A percentile compares a stretch with the other conserved stretches of the same genome.
Conservation (phyloP, 2,113 vertebrate genomes). For the Tapirus terrestris region DNA sequence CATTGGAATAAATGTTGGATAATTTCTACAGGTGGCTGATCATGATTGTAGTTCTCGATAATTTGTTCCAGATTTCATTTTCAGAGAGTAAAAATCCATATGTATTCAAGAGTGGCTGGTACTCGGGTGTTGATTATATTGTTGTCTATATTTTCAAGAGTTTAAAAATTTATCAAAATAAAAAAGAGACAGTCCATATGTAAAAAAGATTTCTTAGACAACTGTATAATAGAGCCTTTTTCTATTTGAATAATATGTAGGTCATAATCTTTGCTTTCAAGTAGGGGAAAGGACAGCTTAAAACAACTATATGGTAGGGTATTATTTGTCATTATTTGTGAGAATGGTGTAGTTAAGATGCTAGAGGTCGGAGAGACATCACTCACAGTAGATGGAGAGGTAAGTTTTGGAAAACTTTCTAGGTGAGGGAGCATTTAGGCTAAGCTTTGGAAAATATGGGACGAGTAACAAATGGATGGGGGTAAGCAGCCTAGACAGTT, state of each 20-base stretch:
- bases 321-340: background rate
- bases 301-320: background rate
- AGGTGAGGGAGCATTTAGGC: background rate
- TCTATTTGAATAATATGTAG: background rate
- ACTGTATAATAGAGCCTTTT: background rate
- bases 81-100: background rate
- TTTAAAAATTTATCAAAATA: conserved; percentile 20
- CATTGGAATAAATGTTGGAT: background rate
- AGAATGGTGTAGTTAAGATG: background rate
- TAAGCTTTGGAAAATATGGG: background rate
- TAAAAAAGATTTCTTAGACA: conserved; percentile 36
- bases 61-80: conserved; percentile 36
- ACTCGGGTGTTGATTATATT: background rate
- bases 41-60: background rate
- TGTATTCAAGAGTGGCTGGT: background rate
- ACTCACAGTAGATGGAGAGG: background rate
- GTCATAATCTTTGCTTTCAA: conserved; percentile 21
- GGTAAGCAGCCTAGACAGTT: background rate
- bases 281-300: background rate
- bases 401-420: background rate
- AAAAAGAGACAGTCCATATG: background rate
- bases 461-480: background rate
- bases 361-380: background rate
- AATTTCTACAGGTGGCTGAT: background rate
- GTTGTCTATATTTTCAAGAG: background rate